Evolutionary conservation across 2,888 invertebrate genomes (phyloP).

Genomic region (Brassicogethes aeneus): DNA sequence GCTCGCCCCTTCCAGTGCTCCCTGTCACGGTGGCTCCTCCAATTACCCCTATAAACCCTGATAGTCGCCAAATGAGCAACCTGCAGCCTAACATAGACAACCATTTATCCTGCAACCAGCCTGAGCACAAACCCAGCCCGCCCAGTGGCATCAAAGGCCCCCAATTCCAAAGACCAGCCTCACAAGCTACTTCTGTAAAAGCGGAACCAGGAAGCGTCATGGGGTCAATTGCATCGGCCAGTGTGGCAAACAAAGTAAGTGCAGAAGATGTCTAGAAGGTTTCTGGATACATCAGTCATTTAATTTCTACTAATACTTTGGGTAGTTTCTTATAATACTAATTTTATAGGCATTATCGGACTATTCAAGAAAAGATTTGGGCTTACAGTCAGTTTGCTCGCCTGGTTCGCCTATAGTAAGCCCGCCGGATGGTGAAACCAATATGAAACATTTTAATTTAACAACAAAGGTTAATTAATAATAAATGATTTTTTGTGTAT

Average conservation of each 20-base stretch:
- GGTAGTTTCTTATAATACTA: neutral
- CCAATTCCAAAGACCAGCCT: slow-evolving; percentile 39
- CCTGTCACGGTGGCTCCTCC: slow-evolving; percentile 29
- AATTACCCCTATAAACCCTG: slow-evolving; percentile 14
- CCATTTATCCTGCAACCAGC: slow-evolving; percentile 4
- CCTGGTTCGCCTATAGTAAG: slow-evolving; percentile 41
- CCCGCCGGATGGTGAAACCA: slow-evolving; percentile 34
- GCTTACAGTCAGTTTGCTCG: slow-evolving; percentile 39
- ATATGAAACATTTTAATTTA: slow-evolving; percentile 30
- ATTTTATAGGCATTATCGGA: slow-evolving; percentile 46
- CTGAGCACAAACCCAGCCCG: slow-evolving; percentile 23
- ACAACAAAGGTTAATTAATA: slow-evolving; percentile 29
- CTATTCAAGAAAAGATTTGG: slow-evolving; percentile 48
- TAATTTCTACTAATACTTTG: neutral
- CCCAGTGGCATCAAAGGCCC: slow-evolving; percentile 17
- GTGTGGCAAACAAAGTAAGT: slow-evolving; percentile 37
- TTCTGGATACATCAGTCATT: no score
- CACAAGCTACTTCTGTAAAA: slow-evolving; percentile 48
- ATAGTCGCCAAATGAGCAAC: slow-evolving; percentile 13
- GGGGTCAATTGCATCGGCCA: slow-evolving; percentile 41
- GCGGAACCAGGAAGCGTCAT: slow-evolving; percentile 46
- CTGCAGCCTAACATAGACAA: slow-evolving; percentile 8
- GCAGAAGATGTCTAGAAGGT: neutral
- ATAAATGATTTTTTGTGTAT: slow-evolving; percentile 6
- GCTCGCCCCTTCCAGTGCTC: slow-evolving; percentile 45